Percentiles rank a stretch among this genome's conserved stretches.
Conservation (phyloP, 2,797 vertebrate genomes). For the Onychomys torridus region DNA sequence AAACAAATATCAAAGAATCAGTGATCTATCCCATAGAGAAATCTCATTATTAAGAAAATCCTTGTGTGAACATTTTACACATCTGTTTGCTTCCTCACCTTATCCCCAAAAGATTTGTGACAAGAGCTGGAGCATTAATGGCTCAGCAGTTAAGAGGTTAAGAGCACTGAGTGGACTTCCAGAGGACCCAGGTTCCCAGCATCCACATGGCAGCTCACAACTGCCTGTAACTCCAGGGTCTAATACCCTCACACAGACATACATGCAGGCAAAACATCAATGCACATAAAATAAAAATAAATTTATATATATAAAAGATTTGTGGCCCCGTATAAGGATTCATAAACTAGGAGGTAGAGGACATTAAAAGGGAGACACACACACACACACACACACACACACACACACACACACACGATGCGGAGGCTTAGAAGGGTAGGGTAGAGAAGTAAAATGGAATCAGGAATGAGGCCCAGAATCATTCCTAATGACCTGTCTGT, state of each 20-base stretch:
- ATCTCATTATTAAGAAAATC: slow-evolving; percentile 14
- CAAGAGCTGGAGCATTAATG: neutral
- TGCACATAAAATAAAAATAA: neutral
- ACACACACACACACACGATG: no score
- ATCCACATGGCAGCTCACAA: neutral
- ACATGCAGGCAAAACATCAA: neutral
- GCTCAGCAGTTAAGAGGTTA: neutral
- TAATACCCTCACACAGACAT: neutral
- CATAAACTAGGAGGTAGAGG: neutral
- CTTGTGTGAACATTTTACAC: neutral
- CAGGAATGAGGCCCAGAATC: slow-evolving; percentile 17
- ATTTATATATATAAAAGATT: neutral
- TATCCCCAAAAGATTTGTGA: neutral
- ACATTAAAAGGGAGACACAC: neutral
- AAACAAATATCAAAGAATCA: slow-evolving; percentile 27
- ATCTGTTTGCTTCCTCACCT: slow-evolving; percentile 34
- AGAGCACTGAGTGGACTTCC: neutral
- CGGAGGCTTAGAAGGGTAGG: neutral
- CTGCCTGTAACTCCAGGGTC: neutral
- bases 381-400: no score
- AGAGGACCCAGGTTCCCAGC: neutral
- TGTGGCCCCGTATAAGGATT: neutral
- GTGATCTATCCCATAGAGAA: neutral
- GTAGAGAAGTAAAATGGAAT: neutral
- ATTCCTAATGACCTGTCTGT: neutral